Percentiles rank a stretch among this genome's conserved stretches.
Evolutionary conservation across 2,888 invertebrate genomes (phyloP).

Genomic region (Diogma glabrata): DNA sequence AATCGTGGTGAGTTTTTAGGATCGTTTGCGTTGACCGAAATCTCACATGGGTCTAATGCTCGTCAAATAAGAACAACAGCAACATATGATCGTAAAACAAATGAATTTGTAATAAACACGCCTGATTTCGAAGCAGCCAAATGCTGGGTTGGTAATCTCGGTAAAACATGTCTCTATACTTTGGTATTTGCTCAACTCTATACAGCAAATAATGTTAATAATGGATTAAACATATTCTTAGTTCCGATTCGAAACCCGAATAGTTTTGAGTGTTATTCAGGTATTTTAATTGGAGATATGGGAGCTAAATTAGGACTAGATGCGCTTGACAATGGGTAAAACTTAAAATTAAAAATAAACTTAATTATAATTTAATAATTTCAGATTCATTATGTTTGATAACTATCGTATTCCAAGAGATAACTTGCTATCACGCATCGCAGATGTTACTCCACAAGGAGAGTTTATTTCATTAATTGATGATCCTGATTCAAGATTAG

Average conservation of each 20-base stretch:
- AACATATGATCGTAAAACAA: conserved; percentile 58
- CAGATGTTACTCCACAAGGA: conserved; percentile 76
- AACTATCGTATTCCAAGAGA: conserved; percentile 70
- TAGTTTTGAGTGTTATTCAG: conserved; percentile 59
- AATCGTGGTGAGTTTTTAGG: conserved; percentile 43
- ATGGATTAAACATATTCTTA: conserved; percentile 82
- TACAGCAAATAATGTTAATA: conserved; percentile 62
- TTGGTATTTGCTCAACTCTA: conserved; percentile 80
- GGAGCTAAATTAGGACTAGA: conserved; percentile 87
- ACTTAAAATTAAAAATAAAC: conserved; percentile 4
- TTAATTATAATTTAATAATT: conserved; percentile 38
- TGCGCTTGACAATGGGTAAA: conserved; percentile 85
- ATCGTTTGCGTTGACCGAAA: conserved; percentile 79
- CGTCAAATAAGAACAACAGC: conserved; percentile 79
- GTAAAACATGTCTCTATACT: conserved; percentile 75
- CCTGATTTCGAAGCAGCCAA: conserved; percentile 69
- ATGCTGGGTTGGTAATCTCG: conserved; percentile 75
- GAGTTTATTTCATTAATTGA: conserved; percentile 67
- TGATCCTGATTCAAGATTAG: conserved; percentile 74
- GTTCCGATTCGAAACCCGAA: conserved; percentile 69
- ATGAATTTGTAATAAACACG: conserved; percentile 60
- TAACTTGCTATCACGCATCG: conserved; percentile 69
- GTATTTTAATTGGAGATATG: conserved; percentile 80
- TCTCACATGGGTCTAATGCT: conserved; percentile 84
- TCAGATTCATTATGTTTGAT: conserved; percentile 63